Percentiles rank a stretch among this genome's conserved stretches.
Evolutionary conservation across 2,113 vertebrate genomes (phyloP).

Genomic region (Micromys minutus): DNA sequence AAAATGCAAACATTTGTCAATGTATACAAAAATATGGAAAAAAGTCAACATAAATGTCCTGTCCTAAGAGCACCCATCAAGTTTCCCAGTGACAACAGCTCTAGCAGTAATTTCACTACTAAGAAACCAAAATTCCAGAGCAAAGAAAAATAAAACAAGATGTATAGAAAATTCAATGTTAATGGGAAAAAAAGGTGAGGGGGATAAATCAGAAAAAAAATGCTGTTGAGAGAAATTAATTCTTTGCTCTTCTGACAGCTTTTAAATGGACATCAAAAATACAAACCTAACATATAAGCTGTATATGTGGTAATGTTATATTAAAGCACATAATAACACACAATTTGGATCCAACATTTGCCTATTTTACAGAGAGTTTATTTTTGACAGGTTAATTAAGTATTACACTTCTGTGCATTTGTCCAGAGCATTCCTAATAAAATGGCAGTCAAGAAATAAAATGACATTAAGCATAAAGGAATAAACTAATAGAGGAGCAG

Average conservation of each 20-base stretch:
- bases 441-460: not conserved
- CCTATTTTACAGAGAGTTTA: slow-evolving; percentile 6
- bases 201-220: slow-evolving; percentile 29
- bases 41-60: not conserved
- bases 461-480: not conserved
- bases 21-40: not conserved
- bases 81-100: not conserved
- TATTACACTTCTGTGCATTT: not conserved
- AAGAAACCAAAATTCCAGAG: slow-evolving; percentile 4
- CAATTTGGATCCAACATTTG: not conserved
- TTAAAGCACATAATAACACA: not conserved
- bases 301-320: not conserved
- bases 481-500: not conserved
- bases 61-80: not conserved
- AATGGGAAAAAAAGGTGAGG: not conserved
- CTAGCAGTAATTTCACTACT: not conserved
- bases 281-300: not conserved
- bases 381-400: slow-evolving; percentile 7
- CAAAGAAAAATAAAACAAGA: not conserved
- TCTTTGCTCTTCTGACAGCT: not conserved
- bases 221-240: not conserved
- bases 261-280: slow-evolving; percentile 20
- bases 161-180: not conserved
- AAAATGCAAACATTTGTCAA: not conserved
- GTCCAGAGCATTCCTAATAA: not conserved